Evolutionary conservation across 2,113 vertebrate species (phyloP).

Genomic region (Pelmatolapia mariae): DNA sequence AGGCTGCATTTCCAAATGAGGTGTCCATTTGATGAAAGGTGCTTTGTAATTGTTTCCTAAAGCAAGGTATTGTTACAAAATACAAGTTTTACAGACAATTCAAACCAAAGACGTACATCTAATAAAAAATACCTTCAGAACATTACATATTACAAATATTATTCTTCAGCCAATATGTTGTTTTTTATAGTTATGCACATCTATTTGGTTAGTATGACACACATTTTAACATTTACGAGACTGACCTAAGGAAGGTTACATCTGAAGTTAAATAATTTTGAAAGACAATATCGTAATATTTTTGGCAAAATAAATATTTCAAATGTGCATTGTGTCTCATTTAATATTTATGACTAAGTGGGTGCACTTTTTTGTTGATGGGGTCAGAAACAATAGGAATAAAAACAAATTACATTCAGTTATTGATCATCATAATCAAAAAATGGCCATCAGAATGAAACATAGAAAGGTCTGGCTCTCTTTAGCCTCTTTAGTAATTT

Average conservation of each 20-base stretch:
- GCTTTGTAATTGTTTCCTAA: neutral
- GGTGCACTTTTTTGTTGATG: neutral
- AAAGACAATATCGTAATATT: neutral
- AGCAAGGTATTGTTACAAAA: neutral
- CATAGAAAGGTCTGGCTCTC: neutral
- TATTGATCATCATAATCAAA: neutral
- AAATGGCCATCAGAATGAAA: neutral
- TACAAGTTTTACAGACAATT: neutral
- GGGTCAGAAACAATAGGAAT: neutral
- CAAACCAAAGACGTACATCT: constrained; percentile 40
- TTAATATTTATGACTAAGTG: neutral
- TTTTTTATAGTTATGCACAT: neutral
- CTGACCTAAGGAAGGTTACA: neutral
- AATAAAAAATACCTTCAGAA: neutral
- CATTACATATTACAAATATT: neutral
- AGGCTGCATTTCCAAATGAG: neutral
- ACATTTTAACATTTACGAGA: neutral
- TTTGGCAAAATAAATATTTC: constrained; percentile 24
- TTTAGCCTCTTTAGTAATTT: neutral
- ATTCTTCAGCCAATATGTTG: neutral
- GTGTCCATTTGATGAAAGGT: neutral
- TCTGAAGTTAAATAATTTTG: neutral
- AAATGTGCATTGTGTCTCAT: neutral
- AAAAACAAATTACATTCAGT: neutral
- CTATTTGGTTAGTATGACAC: neutral